phyloP scores from a whole-genome alignment of 2,888 invertebrate species.

The Chaetoderma sp. region DNA sequence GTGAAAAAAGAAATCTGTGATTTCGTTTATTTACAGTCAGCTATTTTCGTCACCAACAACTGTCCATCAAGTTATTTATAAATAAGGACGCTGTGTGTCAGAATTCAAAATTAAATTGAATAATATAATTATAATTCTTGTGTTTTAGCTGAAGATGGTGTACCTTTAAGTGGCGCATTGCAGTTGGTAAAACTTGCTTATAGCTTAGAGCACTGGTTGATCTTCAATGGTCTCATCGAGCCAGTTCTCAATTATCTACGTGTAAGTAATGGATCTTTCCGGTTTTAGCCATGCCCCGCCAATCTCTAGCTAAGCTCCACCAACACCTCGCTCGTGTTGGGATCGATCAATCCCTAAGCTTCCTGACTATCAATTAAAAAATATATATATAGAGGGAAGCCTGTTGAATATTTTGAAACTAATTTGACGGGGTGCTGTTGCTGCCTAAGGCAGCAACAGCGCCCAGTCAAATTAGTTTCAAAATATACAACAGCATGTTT shows the following conservation, averaged over 20 bases:
- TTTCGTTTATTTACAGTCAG: too few relatives aligned
- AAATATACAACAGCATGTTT: too few relatives aligned
- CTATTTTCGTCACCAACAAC: too few relatives aligned
- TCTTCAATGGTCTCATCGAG: conserved; percentile 59
- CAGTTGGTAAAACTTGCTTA: conserved; percentile 66
- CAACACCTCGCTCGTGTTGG: too few relatives aligned
- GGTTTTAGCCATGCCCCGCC: not conserved
- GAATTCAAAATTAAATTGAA: too few relatives aligned
- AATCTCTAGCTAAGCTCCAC: not conserved
- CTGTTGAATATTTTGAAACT: not conserved
- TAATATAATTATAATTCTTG: not conserved
- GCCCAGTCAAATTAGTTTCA: too few relatives aligned
- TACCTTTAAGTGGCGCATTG: conserved; percentile 62
- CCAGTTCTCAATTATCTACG: conserved; percentile 49
- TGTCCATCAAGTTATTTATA: too few relatives aligned
- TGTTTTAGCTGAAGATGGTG: conserved; percentile 61
- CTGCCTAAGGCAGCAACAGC: too few relatives aligned
- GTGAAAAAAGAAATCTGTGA: too few relatives aligned
- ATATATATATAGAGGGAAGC: not conserved
- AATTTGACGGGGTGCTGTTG: too few relatives aligned
- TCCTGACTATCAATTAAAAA: not conserved
- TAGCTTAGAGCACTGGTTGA: conserved; percentile 67
- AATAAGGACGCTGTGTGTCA: too few relatives aligned
- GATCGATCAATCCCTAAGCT: not conserved
- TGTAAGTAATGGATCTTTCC: conserved; percentile 38